phyloP scores from a whole-genome alignment of 2,797 vertebrate genomes.

The Microcaecilia unicolor region DNA sequence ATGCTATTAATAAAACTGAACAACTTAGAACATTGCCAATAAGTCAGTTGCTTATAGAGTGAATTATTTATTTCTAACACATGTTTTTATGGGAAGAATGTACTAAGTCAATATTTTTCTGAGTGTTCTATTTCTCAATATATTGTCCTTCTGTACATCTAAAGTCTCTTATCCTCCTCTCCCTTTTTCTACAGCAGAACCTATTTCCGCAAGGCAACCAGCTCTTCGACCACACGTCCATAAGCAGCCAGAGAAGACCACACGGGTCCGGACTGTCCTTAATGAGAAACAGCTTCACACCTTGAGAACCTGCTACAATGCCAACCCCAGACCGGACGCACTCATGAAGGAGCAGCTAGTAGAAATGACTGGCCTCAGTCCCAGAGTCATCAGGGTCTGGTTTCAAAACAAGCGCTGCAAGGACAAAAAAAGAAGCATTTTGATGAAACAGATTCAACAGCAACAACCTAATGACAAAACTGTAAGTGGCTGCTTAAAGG shows the following conservation, averaged over 20 bases:
- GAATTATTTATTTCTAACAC: too few species aligned
- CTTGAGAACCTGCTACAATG: conserved; percentile 88
- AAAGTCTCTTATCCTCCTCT: conserved; percentile 10
- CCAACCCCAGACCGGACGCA: conserved; percentile 84
- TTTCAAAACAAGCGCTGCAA: conserved; percentile 94
- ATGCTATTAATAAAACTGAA: too few species aligned
- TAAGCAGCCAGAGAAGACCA: conserved; percentile 90
- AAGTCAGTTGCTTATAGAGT: too few species aligned
- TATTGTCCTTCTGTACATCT: too few species aligned
- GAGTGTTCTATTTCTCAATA: too few species aligned
- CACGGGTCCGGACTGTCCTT: conserved; percentile 82
- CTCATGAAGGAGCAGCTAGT: conserved; percentile 93
- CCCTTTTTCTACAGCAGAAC: conserved; percentile 66
- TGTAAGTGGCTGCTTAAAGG: too few species aligned
- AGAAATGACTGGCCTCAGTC: conserved; percentile 89
- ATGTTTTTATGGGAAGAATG: too few species aligned
- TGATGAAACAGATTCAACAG: conserved; percentile 90
- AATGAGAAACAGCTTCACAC: conserved; percentile 93
- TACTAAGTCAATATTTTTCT: too few species aligned
- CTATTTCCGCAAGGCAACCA: conserved; percentile 82
- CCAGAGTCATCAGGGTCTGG: conserved; percentile 87
- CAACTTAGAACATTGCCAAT: too few species aligned
- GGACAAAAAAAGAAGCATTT: conserved; percentile 83
- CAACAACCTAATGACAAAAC: conserved; percentile 91
- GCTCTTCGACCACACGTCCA: conserved; percentile 84